phyloP scores from a whole-genome alignment of 1,140 invertebrate genomes.

The Mycetomoellerius zeteki region DNA sequence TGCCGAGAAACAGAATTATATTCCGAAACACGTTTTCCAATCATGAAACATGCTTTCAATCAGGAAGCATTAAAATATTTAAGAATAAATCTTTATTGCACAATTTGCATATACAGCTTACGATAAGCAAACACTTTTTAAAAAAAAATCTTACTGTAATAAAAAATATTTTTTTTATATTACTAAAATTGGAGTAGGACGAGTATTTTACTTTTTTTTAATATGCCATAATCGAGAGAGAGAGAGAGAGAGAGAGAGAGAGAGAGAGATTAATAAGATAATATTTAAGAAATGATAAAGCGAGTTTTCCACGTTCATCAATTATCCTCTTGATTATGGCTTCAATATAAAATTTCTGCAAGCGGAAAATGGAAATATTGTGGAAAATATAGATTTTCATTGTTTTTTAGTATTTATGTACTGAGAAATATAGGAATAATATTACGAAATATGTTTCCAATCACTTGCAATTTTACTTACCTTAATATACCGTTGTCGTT shows the following conservation, averaged over 20 bases:
- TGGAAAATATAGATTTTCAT: no score
- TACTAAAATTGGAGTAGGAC: neutral
- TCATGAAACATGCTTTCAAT: no score
- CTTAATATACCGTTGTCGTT: neutral
- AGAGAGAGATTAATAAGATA: neutral
- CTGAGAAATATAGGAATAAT: no score
- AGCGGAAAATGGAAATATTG: no score
- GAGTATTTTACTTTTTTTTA: conserved; percentile 2
- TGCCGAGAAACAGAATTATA: neutral
- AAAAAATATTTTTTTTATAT: neutral
- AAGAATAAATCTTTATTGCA: neutral
- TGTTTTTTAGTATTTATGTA: no score
- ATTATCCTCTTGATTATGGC: no score
- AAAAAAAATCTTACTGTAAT: neutral
- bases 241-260: no score
- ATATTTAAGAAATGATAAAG: neutral
- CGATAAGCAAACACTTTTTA: neutral
- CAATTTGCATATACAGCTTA: neutral
- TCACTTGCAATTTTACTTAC: neutral
- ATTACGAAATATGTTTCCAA: no score
- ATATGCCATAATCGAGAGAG: neutral
- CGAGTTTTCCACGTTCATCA: no score
- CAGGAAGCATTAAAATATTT: neutral
- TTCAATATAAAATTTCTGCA: no score
- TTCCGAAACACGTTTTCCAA: neutral